Base-by-base conservation (phyloP, 37 sponge, comb jelly and placozoan species). In the Lycopodina hypogea region DNA sequence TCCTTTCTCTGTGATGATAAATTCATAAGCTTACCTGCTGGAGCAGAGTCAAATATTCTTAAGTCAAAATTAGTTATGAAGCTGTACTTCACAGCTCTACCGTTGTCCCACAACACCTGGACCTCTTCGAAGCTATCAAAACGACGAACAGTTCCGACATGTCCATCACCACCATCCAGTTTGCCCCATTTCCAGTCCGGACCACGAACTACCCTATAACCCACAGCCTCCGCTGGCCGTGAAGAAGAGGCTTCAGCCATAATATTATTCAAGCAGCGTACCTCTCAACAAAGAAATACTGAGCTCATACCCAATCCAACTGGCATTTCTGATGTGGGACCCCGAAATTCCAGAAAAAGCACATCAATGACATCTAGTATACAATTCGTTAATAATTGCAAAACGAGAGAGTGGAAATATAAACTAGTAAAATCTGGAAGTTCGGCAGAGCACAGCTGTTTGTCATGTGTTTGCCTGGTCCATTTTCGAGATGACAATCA, bases 121-220 rank as follows among this genome's bases (percentile, higher is more conserved):
- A 89, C 93, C 48, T 93, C 93, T 32, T 82, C 78, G 3, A 63
- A 69, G 58, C 67, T 72, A 35, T 93, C 92, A 34, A 76, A 89
- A 52, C 81, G 78, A 19, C 83, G 39, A 21, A 93, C 74, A 3
- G 91, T 93, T 29, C 93, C 93, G 0, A 89, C 84, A 33, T 81
- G 87, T 7, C 93, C 91, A 14, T 93, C 93, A 32, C 93, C 91
- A 30, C 93, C 92, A 48, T 93, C 93, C 42, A 89, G 93, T 52
- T 89, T 85, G 45, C 82, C 85, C 93, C 93, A 93, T 48, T 89
- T 81, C 93, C 93, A 93, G 61, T 93, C 93, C 22, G 93, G 93
- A 0, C 93, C 93, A 17, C 93, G 87, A 1, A 93, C 87, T 6
- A 93, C 93, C 19, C 93, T 67, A 24, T 41, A 70, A 37, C 93